Percentiles rank a stretch among this genome's conserved stretches.
phyloP scores from a whole-genome alignment of 2,113 vertebrate genomes.

The Albula goreensis region DNA sequence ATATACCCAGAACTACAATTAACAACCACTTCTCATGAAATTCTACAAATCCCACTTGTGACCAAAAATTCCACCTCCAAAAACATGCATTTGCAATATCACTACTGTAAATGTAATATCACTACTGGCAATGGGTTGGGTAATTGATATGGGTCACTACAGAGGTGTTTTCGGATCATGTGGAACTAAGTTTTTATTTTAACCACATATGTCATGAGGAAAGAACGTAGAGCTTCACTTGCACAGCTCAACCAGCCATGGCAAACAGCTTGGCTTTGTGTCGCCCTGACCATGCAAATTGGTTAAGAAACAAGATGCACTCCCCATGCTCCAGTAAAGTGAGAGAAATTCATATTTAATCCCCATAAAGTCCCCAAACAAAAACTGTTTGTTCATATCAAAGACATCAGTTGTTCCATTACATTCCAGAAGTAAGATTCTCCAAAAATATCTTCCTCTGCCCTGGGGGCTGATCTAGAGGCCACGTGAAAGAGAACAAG shows the following conservation, averaged over 20 bases:
- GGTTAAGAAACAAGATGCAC: slow-evolving; percentile 7
- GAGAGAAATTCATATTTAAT: slow-evolving; percentile 25
- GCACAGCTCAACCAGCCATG: neutral
- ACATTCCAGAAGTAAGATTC: slow-evolving; percentile 3
- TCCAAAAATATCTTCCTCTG: slow-evolving; percentile 28
- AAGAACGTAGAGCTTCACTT: neutral
- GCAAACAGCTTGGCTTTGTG: neutral
- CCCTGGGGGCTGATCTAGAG: neutral
- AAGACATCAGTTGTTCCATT: slow-evolving; percentile 15
- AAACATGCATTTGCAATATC: too few relatives aligned
- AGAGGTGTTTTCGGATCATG: neutral
- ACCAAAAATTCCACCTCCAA: too few relatives aligned
- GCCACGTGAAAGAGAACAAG: neutral
- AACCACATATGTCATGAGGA: neutral
- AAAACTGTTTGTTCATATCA: slow-evolving; percentile 39
- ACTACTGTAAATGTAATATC: too few relatives aligned
- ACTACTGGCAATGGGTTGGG: too few relatives aligned
- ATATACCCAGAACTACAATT: too few relatives aligned
- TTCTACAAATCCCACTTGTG: neutral
- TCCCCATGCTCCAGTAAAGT: neutral
- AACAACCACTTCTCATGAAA: too few relatives aligned
- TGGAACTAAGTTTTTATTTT: neutral
- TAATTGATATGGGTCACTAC: neutral
- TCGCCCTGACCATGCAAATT: neutral
- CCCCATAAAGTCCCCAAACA: slow-evolving; percentile 22